Base-by-base conservation (phyloP, 2,113 vertebrate species). In the Solenodon paradoxus region DNA sequence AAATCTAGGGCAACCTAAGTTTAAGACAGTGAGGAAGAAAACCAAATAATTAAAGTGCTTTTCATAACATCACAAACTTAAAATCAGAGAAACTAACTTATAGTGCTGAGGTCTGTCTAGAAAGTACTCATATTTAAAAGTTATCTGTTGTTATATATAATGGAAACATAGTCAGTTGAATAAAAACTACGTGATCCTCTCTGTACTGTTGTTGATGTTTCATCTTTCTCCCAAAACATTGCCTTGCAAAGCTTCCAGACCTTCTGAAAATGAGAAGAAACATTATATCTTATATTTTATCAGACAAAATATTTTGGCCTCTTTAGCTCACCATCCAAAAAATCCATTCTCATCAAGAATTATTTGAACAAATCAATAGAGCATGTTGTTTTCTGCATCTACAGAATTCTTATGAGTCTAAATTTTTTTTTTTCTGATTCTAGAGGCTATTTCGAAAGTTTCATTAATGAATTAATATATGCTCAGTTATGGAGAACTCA, bases 1-100 rank as follows among this genome's bases (percentile, higher is more conserved):
- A 59, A 80, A 96, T 93, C 51, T 93, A 97, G 66, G 40, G 24
- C 47, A 96, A 81, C 16, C 53, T 91, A 90, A 55, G 80, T 92
- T 78, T 94, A 94, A 94, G 40, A 89, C 38, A 81, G 9, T 64
- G 45, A 92, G 9, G 12, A 35, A 88, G 66, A 45, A 90, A 83
- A 55, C 13, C 57, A 75, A 85, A 69, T 45, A 81, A 32, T 72
- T 94, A 45, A 69, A 75, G 40, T 84, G 40, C 5, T 83, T 93
- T 87, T 69, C 57, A 84, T 4, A 8, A 95, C 68, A 75, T 75
- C 32, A 86, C 45, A 84, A 68, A 88, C 22, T 30, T 87, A 51
- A 74, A 96, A 72, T 64, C 59, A 57, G 61, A 66, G 71, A 57
- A 88, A 42, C 38, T 71, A 5, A 81, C 45, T 72, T 74, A 66